Evolutionary conservation across 1,140 invertebrate genomes (phyloP), one percentile per base, ranked within the genome.

Genomic region (Helicorthomorpha holstii): DNA sequence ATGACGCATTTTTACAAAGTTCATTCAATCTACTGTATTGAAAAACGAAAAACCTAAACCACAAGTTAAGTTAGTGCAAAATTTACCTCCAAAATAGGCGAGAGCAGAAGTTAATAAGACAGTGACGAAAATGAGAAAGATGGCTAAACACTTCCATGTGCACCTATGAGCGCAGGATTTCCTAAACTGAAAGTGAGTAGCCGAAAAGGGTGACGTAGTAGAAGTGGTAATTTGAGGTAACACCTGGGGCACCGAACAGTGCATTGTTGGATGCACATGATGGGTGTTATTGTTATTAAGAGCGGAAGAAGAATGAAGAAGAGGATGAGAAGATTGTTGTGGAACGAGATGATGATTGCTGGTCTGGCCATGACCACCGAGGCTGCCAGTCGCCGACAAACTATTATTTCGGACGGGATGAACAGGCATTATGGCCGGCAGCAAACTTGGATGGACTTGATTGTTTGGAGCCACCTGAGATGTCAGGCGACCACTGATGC

Each of bases 91-190:
- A 72, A 93, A 91, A 73, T 93, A 95, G 57, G 85, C 83, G 60
- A 93, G 76, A 77, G 90, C 87, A 52, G 87, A 87, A 58, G 86
- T 80, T 58, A 94, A 76, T 56, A 83, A 81, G 56, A 91, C 82
- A 64, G 80, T 81, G 59, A 93, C 71, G 59, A 92, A 77, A 64
- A 93, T 89, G 68, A 94, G 80, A 56, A 82, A 79, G 67, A 94
- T 85, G 64, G 85, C 85, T 64, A 86, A 80, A 69, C 88, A 93
- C 70, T 90, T 90, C 91, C 91, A 95, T 61, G 86, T 89, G 75
- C 88, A 94, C 55, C 84, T 75, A 63, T 89, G 83, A 62, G 86
- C 83, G 69, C 86, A 88, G 54, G 85, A 78, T 69, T 92, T 91
- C 71, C 90, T 85, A 72, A 92, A 85, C 72, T 88, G 84, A 73